Percentiles rank a stretch among this genome's conserved stretches.
phyloP scores from a whole-genome alignment of 2,797 vertebrate species.

The Micropoecilia bifurca region DNA sequence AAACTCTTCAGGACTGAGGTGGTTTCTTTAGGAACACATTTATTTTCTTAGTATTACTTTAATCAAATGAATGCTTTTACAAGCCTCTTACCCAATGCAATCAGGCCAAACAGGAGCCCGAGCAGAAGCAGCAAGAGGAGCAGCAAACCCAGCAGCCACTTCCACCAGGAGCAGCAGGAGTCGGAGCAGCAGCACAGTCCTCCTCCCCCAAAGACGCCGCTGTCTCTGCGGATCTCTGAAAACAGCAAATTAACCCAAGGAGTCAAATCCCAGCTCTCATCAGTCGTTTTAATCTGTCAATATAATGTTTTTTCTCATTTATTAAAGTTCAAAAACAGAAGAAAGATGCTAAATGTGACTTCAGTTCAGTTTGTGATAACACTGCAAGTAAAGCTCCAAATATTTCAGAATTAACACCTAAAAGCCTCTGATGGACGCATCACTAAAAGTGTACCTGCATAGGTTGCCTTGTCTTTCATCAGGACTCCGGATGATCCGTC shows the following conservation, averaged over 20 bases:
- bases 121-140: constrained; percentile 91
- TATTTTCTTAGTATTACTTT: not conserved
- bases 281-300: not conserved
- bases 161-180: constrained; percentile 95
- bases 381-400: not conserved
- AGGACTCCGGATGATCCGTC: constrained; percentile 79
- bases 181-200: constrained; percentile 79
- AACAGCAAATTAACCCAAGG: not conserved
- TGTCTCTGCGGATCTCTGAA: constrained; percentile 80
- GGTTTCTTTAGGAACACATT: constrained; percentile 8
- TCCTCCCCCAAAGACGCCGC: constrained; percentile 67
- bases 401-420: not conserved
- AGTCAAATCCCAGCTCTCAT: not conserved
- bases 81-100: constrained; percentile 88
- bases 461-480: constrained; percentile 91
- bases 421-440: not conserved
- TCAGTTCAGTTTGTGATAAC: not conserved
- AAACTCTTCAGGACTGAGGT: constrained; percentile 12
- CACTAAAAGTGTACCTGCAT: constrained; percentile 82
- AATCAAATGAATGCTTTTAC: not conserved
- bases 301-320: too few species aligned
- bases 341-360: not conserved
- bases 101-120: constrained; percentile 94
- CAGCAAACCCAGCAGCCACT: constrained; percentile 94
- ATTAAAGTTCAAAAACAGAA: not conserved